Evolutionary conservation across 2,797 vertebrate species (phyloP), one percentile per base, ranked within the genome.

Genomic region (Neosilurus hyrtlii): DNA sequence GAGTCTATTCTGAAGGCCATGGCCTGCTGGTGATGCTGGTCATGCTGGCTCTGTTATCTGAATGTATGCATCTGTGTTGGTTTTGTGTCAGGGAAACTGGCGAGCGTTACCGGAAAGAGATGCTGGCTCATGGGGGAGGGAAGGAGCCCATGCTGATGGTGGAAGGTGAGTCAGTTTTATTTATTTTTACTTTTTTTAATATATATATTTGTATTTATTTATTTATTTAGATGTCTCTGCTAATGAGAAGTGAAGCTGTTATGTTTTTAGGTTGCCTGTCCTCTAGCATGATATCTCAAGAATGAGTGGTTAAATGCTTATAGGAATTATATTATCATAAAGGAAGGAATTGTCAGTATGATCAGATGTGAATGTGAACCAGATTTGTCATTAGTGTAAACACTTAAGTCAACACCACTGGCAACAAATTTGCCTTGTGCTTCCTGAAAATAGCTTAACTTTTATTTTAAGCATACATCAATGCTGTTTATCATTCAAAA

Each of bases 71-170:
- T 62, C 51, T 63, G 57, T 71, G 57, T 63, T 73, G 61, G 63
- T 37, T 77, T 22, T 78, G 68, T 81, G 22, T 79, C 90, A 99
- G 98, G 95, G 94, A 93, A n/a, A 96, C 96, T 83, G 97, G 98
- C 35, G 98, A 99, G 83, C 96, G 96, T 85, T 99, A 99, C 85
- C 96, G 97, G 4, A 91, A 93, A 88, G 96, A 99, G 93, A 98
- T 99, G 97, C 93, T 99, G 91, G 96, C 96, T 9, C 96, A 98
- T 0, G 98, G 98, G 0, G 98, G 98, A 84, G 96, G 95, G 84
- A 98, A 95, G 90, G 97, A 98, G 86, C 97, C 98, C 81, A 94
- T 96, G 91, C 93, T 96, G 84, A 97, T 99, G 97, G 96, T 99
- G 77, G 94, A 99, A 97, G 98, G 98, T 98, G 96, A 89, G 87